A percentile compares a stretch with the other conserved stretches of the same genome.
Conservation (phyloP, 2,888 invertebrate genomes). For the Piscicola geometra region DNA sequence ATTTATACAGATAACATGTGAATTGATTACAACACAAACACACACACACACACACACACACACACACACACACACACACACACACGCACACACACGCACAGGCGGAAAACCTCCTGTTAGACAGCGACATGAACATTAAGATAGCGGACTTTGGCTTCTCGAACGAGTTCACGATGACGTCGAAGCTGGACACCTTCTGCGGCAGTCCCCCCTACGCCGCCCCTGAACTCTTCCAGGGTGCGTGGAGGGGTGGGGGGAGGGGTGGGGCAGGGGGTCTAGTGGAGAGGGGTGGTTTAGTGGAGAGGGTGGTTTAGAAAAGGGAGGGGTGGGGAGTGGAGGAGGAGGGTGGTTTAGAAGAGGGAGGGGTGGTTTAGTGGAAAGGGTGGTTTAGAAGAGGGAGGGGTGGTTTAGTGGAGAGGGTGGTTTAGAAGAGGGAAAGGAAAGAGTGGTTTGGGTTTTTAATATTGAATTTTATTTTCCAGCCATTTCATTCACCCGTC, state of each 20-base stretch:
- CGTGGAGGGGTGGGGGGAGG: constrained; percentile 3
- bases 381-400: too few relatives aligned
- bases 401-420: too few relatives aligned
- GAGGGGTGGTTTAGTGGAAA: too few relatives aligned
- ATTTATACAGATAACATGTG: too few relatives aligned
- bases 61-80: too few relatives aligned
- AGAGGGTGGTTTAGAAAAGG: too few relatives aligned
- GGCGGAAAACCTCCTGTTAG: constrained; percentile 97
- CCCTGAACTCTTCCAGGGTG: constrained; percentile 92
- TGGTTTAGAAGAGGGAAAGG: constrained; percentile 4
- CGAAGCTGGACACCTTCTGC: constrained; percentile 98
- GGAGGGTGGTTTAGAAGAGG: too few relatives aligned
- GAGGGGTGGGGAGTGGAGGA: too few relatives aligned
- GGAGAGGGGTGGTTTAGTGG: background rate
- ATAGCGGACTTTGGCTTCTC: constrained; percentile 99
- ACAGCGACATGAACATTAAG: constrained; percentile 99
- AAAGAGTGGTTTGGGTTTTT: background rate
- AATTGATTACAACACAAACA: too few relatives aligned
- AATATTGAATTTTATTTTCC: too few relatives aligned
- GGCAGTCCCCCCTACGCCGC: constrained; percentile 75
- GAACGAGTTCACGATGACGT: constrained; percentile 97
- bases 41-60: too few relatives aligned
- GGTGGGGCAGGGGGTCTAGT: background rate
- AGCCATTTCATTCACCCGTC: too few relatives aligned
- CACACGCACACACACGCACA: constrained; percentile 52